Evolutionary conservation across 2,888 invertebrate genomes (phyloP), one percentile per base, ranked within the genome.

Genomic region (Polietes domitor): DNA sequence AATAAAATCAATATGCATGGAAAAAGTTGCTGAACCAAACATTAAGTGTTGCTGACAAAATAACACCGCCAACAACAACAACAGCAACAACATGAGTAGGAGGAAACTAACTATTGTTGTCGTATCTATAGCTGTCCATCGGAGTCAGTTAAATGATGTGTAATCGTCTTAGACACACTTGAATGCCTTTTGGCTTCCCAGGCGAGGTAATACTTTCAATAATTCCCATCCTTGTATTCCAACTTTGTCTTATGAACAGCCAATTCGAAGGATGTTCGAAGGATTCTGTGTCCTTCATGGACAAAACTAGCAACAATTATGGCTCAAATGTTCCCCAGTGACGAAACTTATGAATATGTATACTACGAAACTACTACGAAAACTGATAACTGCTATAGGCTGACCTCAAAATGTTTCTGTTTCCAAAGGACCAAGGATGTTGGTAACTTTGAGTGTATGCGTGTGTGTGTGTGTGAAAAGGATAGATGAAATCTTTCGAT

Each of bases 151-250:
- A 90, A 90, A 90, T 90, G 90, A 90, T 90, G 90, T 91, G 90
- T 91, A 90, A 90, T 90, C 90, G 90, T 91, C 91, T 90, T 90
- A 90, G 88, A 89, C 88, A 88, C 90, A 89, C 89, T 89, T 88
- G 88, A 90, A 90, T 90, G 91, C 91, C 90, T 90, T 89, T 89
- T 89, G 88, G 88, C 89, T 89, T 88, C 89, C 89, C 90, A 90
- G 89, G 89, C 87, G 58, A 74, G 50, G 58, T n/a, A 41, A 81
- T 84, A 79, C 80, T 78, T 68, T 68, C 28, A 79, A 83, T 81
- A 50, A 26, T 15, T 47, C 43, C 63, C n/a, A 65, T 17, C 86
- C 74, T 37, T 47, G n/a, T 55, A 47, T 76, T 58, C 50, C 47
- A 55, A 68, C 32, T 47, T 65, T 32, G 65, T 12, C 47, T 55